These are phyloP conservation scores for Drosophila truncata DNA, from an alignment of 1,140 invertebrate genomes.

Conservation along the genomic window DNA sequence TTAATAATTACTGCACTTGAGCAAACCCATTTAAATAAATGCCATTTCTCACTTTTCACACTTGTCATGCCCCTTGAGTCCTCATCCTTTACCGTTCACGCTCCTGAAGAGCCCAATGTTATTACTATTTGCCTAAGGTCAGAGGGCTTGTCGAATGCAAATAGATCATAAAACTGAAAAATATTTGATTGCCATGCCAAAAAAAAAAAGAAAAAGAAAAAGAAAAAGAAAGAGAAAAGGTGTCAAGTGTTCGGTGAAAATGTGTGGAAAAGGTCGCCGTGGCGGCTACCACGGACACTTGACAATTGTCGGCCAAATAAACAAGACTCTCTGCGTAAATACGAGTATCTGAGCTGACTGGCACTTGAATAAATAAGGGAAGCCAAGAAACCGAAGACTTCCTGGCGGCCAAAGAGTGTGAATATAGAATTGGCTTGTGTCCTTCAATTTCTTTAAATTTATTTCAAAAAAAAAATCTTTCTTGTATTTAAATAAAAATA, in stretches of 20 bases:
- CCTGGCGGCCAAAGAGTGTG: not conserved
- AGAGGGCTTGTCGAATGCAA: conserved; percentile 57
- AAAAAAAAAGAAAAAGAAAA: not conserved
- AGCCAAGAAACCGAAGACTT: not conserved
- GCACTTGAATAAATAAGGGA: conserved; percentile 44
- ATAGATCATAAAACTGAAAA: conserved; percentile 61
- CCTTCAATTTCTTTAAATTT: not conserved
- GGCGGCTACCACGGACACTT: conserved; percentile 27
- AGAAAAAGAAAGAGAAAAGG: conserved; percentile 23
- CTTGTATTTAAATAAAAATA: not conserved
- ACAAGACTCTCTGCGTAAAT: conserved; percentile 25
- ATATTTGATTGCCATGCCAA: conserved; percentile 45
- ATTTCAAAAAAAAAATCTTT: not conserved
- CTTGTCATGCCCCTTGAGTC: conserved; percentile 10
- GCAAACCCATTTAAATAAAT: conserved; percentile 8
- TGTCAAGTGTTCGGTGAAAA: conserved; percentile 68
- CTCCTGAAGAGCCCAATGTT: conserved; percentile 37
- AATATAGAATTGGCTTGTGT: not conserved
- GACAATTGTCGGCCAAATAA: conserved; percentile 30
- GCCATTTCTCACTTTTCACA: not conserved
- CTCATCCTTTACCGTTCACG: conserved; percentile 21
- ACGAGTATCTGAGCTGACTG: conserved; percentile 18
- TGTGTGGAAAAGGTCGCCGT: conserved; percentile 58
- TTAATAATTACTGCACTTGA: not conserved
- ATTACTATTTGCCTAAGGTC: conserved; percentile 61